Conservation (phyloP, 2,888 invertebrate genomes). For the Heliconius aoede region DNA sequence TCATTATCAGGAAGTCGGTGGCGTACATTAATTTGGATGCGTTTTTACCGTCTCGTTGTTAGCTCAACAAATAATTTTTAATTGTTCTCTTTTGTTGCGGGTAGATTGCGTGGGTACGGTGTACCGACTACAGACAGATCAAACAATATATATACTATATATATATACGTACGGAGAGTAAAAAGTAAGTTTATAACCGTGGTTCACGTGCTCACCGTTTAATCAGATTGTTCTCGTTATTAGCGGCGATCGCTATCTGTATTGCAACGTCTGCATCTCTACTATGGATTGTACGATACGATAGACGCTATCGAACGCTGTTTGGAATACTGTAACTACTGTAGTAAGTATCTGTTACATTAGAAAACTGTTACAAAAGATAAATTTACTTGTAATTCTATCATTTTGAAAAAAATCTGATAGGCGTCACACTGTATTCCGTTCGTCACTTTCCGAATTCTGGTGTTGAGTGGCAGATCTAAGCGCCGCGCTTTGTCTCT, state of each 20-base stretch:
- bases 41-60: conserved; percentile 70
- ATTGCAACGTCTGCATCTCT: conserved; percentile 40
- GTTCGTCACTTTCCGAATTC: too few species aligned
- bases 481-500: too few species aligned
- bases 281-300: conserved; percentile 9
- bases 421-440: too few species aligned
- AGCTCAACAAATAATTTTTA: conserved; percentile 78
- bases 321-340: neutral
- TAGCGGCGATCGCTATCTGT: conserved; percentile 46
- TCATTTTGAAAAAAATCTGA: too few species aligned
- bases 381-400: neutral
- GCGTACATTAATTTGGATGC: conserved; percentile 73
- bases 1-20: conserved; percentile 79
- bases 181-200: conserved; percentile 56
- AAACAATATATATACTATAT: conserved; percentile 62
- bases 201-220: conserved; percentile 63
- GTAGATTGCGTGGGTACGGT: conserved; percentile 62
- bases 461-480: too few species aligned
- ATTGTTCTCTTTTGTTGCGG: too few species aligned
- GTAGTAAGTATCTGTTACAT: neutral
- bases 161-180: conserved; percentile 52
- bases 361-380: neutral
- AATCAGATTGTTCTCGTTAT: conserved; percentile 64
- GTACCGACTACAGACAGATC: conserved; percentile 49
- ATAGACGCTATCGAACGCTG: conserved; percentile 1